phyloP scores from a whole-genome alignment of 2,888 invertebrate genomes.

The Nemapogon koenigi region DNA sequence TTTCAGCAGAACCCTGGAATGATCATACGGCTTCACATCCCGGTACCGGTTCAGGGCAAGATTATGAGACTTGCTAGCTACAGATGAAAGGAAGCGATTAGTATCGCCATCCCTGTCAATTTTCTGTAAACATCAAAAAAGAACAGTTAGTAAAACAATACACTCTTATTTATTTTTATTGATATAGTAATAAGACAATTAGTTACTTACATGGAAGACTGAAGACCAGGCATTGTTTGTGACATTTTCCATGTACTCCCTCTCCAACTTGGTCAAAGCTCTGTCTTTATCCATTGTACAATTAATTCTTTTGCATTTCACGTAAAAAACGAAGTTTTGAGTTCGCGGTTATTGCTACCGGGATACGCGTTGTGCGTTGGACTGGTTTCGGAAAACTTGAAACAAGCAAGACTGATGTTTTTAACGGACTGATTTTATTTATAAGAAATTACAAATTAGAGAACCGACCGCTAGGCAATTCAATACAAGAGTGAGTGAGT shows the following conservation, averaged over 20 bases:
- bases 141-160: neutral
- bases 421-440: no score
- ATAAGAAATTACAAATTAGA: no score
- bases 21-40: conserved; percentile 96
- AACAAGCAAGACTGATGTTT: no score
- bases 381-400: no score
- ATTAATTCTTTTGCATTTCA: no score
- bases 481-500: no score
- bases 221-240: conserved; percentile 73
- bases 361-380: no score
- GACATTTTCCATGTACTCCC: conserved; percentile 75
- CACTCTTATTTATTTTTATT: neutral
- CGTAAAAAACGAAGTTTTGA: no score
- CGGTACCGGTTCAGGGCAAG: conserved; percentile 88
- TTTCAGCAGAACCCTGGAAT: conserved; percentile 82
- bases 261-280: conserved; percentile 52
- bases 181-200: neutral
- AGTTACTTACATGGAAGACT: conserved; percentile 71
- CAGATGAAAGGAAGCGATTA: conserved; percentile 68
- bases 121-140: conserved; percentile 61
- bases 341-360: no score
- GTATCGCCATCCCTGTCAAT: conserved; percentile 74
- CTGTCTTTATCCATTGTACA: no score
- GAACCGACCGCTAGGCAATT: no score
- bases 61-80: conserved; percentile 80